Percentiles rank a stretch among this genome's conserved stretches.
Evolutionary conservation across 2,797 vertebrate species (phyloP).

Genomic region (Novumbra hubbsi): DNA sequence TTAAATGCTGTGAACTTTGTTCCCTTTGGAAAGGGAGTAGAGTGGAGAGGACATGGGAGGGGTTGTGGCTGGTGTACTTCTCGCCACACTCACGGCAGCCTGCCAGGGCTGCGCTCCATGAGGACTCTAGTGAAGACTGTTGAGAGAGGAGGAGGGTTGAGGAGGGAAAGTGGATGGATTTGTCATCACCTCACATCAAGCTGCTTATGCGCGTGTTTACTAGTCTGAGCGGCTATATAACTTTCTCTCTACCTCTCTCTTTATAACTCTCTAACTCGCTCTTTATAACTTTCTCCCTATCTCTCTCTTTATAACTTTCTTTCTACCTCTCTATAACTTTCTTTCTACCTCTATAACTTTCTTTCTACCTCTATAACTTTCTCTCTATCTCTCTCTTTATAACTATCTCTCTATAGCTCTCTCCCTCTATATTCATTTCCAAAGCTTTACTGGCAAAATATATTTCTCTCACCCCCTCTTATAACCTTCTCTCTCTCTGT

Average conservation of each 20-base stretch:
- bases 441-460: too few relatives aligned
- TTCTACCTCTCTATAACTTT: constrained; percentile 20
- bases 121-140: constrained; percentile 17
- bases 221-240: constrained; percentile 12
- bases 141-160: constrained; percentile 10
- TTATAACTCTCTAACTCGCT: background rate
- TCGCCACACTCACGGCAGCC: constrained; percentile 60
- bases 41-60: constrained; percentile 27
- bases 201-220: constrained; percentile 66
- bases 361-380: background rate
- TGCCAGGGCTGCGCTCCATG: constrained; percentile 23
- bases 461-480: too few relatives aligned
- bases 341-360: too few relatives aligned
- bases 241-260: background rate
- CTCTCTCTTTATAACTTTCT: constrained; percentile 8
- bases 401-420: background rate
- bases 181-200: constrained; percentile 56
- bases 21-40: constrained; percentile 41
- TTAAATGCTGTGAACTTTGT: constrained; percentile 49
- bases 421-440: too few relatives aligned
- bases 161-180: constrained; percentile 28
- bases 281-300: constrained; percentile 1
- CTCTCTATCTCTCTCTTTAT: background rate
- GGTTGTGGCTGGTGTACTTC: constrained; percentile 42
- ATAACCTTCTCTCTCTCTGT: constrained; percentile 8